A percentile compares a stretch with the other conserved stretches of the same genome.
These are phyloP conservation scores for Poecile atricapillus DNA, from an alignment of 2,113 vertebrate genomes.

Conservation along the genomic window DNA sequence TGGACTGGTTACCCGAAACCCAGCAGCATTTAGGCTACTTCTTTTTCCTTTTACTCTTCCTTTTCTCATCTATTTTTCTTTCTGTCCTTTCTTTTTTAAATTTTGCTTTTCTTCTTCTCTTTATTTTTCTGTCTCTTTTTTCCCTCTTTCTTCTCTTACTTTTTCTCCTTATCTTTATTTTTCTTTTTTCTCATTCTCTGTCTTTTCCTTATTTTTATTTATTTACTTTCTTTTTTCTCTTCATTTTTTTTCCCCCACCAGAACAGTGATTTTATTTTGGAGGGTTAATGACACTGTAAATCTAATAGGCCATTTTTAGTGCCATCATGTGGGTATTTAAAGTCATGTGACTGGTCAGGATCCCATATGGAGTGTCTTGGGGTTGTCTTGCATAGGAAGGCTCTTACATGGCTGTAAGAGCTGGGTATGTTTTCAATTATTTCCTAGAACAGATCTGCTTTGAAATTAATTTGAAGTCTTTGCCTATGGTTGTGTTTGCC, in stretches of 20 bases:
- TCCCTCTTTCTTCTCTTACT: fast-evolving
- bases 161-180: fast-evolving
- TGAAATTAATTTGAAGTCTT: constrained; percentile 71
- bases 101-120: fast-evolving
- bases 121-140: fast-evolving
- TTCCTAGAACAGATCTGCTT: constrained; percentile 62
- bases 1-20: constrained; percentile 83
- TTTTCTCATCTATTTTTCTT: fast-evolving
- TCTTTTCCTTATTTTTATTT: not conserved
- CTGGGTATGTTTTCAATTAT: constrained; percentile 70
- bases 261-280: constrained; percentile 74
- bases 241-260: not conserved
- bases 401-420: constrained; percentile 43
- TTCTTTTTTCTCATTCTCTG: not conserved
- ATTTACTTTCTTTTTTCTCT: not conserved
- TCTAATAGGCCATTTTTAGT: constrained; percentile 84
- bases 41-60: not conserved
- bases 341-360: constrained; percentile 71
- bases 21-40: constrained; percentile 73
- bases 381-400: constrained; percentile 46
- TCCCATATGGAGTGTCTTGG: constrained; percentile 67
- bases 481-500: constrained; percentile 58
- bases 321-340: constrained; percentile 81
- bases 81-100: fast-evolving
- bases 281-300: constrained; percentile 84